Base-by-base conservation (phyloP, 2,888 invertebrate species). In the Drosophila sordidula region DNA sequence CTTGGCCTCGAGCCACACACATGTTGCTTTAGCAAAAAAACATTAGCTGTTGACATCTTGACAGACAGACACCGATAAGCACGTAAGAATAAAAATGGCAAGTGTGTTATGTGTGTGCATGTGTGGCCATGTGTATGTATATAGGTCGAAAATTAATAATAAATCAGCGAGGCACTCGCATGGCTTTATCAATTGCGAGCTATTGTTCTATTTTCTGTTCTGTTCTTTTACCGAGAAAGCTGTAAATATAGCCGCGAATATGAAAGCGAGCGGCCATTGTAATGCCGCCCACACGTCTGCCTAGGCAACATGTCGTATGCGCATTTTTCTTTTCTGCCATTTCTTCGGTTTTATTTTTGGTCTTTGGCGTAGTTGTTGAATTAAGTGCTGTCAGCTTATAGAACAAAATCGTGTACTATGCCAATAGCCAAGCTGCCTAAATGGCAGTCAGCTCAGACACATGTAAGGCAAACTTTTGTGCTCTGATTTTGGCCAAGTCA, bases 31-130 rank as follows among this genome's bases (percentile, higher is more conserved):
- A 18, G 9, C 42, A 38, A 22, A 39, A 47, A 52, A 67, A 63
- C 80, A 79, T 77, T 77, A 77, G 71, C 62, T 75, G 76, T 77
- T 79, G 80, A 77, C 80, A 70, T 59, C 56, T 75, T 71, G 76
- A 79, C 76, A 71, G 77, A 56, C 79, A 74, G 57, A 42, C 56
- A 42, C 32, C 66, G 75, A 64, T 69, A 78, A 73, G 47, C 44
- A 55, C 58, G 49, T 29, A 46, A 34, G 34, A 34, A 63, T 18
- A 45, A 46, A 57, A 42, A 25, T 25, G 18, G 2, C 41, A 41
- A 52, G n/a, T 18, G n/a, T 39, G 26, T 5, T 16, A 18, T 34
- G 25, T 55, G 26, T 6, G 36, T 63, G 18, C 39, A 14, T 5
- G 11, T 1, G 29, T 8, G 29, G 8, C 9, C 18, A 39, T 14